phyloP scores from a whole-genome alignment of 2,797 vertebrate genomes.

The Acipenser ruthenus region DNA sequence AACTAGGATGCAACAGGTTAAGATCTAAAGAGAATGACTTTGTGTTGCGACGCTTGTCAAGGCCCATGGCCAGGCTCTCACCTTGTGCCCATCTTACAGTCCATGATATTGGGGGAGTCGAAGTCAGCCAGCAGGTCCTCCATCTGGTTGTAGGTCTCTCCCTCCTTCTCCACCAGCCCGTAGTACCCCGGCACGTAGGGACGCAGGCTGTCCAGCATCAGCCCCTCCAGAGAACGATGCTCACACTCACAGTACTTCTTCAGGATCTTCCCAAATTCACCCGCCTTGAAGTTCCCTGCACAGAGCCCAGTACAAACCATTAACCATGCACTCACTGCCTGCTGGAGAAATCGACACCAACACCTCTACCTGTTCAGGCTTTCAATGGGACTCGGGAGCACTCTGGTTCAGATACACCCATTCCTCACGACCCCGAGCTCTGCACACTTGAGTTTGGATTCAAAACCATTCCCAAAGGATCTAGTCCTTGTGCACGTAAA shows the following conservation, averaged over 20 bases:
- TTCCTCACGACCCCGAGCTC: too few relatives aligned
- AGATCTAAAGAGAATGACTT: neutral
- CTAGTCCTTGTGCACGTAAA: too few relatives aligned
- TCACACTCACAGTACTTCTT: slow-evolving; percentile 68
- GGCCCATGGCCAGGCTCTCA: slow-evolving; percentile 30
- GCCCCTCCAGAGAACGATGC: slow-evolving; percentile 60
- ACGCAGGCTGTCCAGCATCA: slow-evolving; percentile 57
- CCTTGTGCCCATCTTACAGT: slow-evolving; percentile 92
- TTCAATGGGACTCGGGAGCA: too few relatives aligned
- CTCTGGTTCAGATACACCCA: neutral
- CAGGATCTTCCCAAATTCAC: slow-evolving; percentile 57
- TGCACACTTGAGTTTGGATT: too few relatives aligned
- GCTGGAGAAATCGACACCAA: neutral
- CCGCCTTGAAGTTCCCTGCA: slow-evolving; percentile 65
- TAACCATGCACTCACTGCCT: neutral
- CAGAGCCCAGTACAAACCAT: neutral
- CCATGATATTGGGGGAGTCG: slow-evolving; percentile 82
- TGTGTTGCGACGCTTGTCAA: neutral
- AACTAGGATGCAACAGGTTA: neutral
- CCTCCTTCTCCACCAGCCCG: slow-evolving; percentile 61
- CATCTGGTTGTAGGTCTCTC: slow-evolving; percentile 82
- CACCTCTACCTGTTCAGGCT: neutral
- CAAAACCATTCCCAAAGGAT: too few relatives aligned
- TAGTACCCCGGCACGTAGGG: slow-evolving; percentile 70
- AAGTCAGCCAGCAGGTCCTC: slow-evolving; percentile 80